A percentile compares a stretch with the other conserved stretches of the same genome.
phyloP scores from a whole-genome alignment of 2,113 vertebrate genomes.

The Ailurus styani region DNA sequence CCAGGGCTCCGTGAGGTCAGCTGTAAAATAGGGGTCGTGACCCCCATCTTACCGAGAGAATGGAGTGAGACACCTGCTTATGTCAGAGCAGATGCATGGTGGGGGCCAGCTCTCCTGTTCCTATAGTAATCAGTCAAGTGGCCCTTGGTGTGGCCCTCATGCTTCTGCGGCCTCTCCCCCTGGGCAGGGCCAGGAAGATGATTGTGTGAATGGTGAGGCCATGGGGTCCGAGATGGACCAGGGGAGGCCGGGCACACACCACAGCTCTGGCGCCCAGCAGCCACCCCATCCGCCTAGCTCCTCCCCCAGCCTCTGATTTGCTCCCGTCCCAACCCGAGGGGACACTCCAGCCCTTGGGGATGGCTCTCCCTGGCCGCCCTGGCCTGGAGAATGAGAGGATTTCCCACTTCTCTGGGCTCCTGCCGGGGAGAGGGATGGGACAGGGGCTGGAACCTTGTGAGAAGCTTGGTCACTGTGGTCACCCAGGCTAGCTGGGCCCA shows the following conservation, averaged over 20 bases:
- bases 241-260: conserved; percentile 4
- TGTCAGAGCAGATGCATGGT: neutral
- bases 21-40: neutral
- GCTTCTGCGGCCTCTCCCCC: neutral
- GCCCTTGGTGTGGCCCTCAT: neutral
- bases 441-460: neutral
- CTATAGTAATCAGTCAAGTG: neutral
- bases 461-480: neutral
- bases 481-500: neutral
- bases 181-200: neutral
- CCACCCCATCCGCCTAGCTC: neutral
- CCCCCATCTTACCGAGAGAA: neutral
- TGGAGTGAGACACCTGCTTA: neutral
- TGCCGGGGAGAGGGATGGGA: neutral
- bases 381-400: neutral
- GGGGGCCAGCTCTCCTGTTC: neutral
- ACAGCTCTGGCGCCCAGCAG: conserved; percentile 68
- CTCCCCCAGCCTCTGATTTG: neutral
- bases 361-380: neutral
- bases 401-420: neutral
- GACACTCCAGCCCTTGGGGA: neutral
- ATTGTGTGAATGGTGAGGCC: neutral
- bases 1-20: neutral
- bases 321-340: neutral
- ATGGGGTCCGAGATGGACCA: neutral